Base-by-base conservation (phyloP, 1,140 invertebrate genomes). In the Mamestra configurata region DNA sequence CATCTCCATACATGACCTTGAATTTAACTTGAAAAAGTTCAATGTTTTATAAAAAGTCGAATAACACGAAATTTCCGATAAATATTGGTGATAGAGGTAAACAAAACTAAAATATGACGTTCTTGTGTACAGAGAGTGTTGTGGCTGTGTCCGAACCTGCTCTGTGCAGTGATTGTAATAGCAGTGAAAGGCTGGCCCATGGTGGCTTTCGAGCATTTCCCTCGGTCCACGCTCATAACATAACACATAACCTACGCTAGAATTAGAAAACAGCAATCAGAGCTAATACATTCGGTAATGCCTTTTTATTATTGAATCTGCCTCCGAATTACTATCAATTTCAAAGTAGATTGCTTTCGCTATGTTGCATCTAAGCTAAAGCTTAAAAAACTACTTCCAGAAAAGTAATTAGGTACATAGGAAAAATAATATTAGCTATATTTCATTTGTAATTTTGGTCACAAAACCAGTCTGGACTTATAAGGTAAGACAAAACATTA, bases 201-300 rank as follows among this genome's bases (percentile, higher is more conserved):
- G 24, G 66, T 27, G 24, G 66, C 66, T 70, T 70, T 70, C 66
- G 66, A 70, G 10, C 66, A 31, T 51, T 68, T 70, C 22, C 66
- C 40, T 68, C 64, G 37, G 37, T 5, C 66, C 40, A 70, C 43
- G 22, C 40, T 49, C 11, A 70, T 70, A 43, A 11, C 1, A 31
- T 31, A 43, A 11, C 1, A 31, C 5, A 40, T 40, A 70, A 51
- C 43, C 43, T 49, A 15, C 64, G 22, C 18, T 31, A 24, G 66
- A 70, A 70, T 70, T 70, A 70, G 66, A 70, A 70, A 70, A 70
- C 66, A 27, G 43, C 51, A 49, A 70, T 70, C 51, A 70, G 8
- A n/a, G 20, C 15, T 11, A 70, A 70, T 70, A 70, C 24, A 70
- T 70, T 70, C 7, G 51, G 66, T 31, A 70, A 49, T 51, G 43